Evolutionary conservation across 2,888 invertebrate species (phyloP).

Genomic region (Luperina testacea): DNA sequence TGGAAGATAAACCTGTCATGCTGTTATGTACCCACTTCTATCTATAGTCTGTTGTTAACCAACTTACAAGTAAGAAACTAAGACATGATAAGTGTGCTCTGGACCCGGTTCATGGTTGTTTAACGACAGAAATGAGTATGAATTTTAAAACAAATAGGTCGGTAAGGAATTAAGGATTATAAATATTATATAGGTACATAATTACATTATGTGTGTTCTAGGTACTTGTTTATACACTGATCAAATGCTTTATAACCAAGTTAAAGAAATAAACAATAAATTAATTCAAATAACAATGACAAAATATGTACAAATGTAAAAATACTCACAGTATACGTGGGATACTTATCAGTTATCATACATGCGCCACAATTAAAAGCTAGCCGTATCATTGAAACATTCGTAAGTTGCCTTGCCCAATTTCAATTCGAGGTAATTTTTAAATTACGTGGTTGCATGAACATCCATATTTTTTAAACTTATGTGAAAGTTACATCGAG

Average conservation of each 20-base stretch:
- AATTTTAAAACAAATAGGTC: neutral
- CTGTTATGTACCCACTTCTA: conserved; percentile 30
- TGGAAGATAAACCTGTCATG: conserved; percentile 53
- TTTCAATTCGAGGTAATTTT: conserved; percentile 63
- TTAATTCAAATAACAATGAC: conserved; percentile 56
- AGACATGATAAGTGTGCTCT: neutral
- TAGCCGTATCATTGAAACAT: conserved; percentile 33
- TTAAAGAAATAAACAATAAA: conserved; percentile 49
- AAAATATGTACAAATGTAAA: conserved; percentile 33
- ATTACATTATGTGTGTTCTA: conserved; percentile 18
- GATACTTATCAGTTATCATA: conserved; percentile 22
- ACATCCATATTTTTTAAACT: conserved; percentile 67
- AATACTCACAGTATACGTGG: conserved; percentile 38
- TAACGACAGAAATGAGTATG: conserved; percentile 1
- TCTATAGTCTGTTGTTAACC: conserved; percentile 9
- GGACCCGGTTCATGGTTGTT: neutral
- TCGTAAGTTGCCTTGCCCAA: conserved; percentile 47
- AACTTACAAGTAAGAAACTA: conserved; percentile 9
- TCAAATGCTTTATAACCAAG: conserved; percentile 49
- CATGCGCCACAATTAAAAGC: conserved; percentile 33
- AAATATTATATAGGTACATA: no score
- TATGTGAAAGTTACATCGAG: conserved; percentile 69
- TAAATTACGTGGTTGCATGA: conserved; percentile 60
- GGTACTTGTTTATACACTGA: conserved; percentile 43
- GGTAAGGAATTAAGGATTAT: no score